Base-by-base conservation (phyloP, 2,113 vertebrate species). In the Muscicapa adusta region DNA sequence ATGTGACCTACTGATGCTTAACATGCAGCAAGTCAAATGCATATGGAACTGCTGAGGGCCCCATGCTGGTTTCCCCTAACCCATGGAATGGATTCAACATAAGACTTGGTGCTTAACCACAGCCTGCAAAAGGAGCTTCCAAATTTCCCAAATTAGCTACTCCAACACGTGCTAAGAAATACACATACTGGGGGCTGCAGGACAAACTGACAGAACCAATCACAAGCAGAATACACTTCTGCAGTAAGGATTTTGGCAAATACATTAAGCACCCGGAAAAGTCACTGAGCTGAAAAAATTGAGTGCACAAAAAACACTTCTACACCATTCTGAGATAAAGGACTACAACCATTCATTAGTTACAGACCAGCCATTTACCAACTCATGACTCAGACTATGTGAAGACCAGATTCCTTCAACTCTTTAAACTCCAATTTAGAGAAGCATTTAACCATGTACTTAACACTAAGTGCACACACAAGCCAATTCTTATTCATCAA, bases 221-320 rank as follows among this genome's bases (percentile, higher is more conserved):
- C 48, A 34, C 33, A 65, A 70, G 26, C 29, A n/a, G 33, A 63
- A 75, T 0, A 2, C 14, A 7, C 6, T 60, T 33, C 26, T 0
- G 10, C 25, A 22, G 10, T 28, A 33, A 75, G 25, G n/a, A 66
- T 60, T 84, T 50, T 48, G 58, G 34, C 29, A 89, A 77, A 40
- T 54, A 58, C 10, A 10, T 24, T 8, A 43, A 74, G 68, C 4
- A 51, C 0, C 0, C 0, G 18, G 23, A 53, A 25, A 74, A 84
- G 60, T 56, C 43, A 71, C 17, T 31, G 11, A 67, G 48, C 17
- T 60, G 40, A 66, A 89, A 84, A 71, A 65, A 23, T 0, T 2
- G 10, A 60, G 19, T 6, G 24, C 10, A 25, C 47, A 47, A 70
- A 58, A 33, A 58, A 19, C 9, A 62, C 4, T 74, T 85, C n/a